Base-by-base conservation (phyloP, 2,888 invertebrate species). In the Pelosia muscerda region DNA sequence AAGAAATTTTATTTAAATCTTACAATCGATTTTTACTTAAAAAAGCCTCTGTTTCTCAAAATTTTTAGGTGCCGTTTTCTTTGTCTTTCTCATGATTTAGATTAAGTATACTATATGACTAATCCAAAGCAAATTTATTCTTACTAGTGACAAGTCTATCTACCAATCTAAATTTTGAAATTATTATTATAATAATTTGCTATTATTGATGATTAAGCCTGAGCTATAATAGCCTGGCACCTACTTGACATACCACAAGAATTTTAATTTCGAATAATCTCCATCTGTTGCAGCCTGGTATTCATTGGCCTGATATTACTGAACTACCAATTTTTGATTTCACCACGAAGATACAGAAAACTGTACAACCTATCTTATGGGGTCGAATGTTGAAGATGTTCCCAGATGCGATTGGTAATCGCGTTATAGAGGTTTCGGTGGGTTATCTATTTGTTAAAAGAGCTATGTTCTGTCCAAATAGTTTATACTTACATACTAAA, bases 361-460 rank as follows among this genome's bases (percentile, higher is more conserved):
- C 19, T 60, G 8, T 59, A 53, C 23, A 66, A 54, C 53, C 58
- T n/a, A 28, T 23, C 13, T 42, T 63, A 34, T 28, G 26, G 25
- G 57, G 55, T 38, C 38, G 26, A 22, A 57, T 64, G 26, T 57
- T 64, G 42, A 57, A 38, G 64, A 54, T 63, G 54, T 54, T 53
- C 34, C 54, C 63, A 34, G 54, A 63, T 63, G 63, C 28, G 54
- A 34, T 19, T 63, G 63, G 63, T 54, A 63, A 63, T 63, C 63
- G 54, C 23, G 63, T 70, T 38, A 31, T 62, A 31, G 57, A 63
- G 56, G 22, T 65, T 25, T 61, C 58, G 62, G 54, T 57, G 42
- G 22, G 62, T 72, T 62, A 13, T 49, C 10, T 4, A 54, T 54
- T 31, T 31, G 28, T 23, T 22, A 15, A 53, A 53, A 31, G 2